Base-by-base conservation (phyloP, 2,113 vertebrate genomes). In the Gambusia holbrooki region DNA sequence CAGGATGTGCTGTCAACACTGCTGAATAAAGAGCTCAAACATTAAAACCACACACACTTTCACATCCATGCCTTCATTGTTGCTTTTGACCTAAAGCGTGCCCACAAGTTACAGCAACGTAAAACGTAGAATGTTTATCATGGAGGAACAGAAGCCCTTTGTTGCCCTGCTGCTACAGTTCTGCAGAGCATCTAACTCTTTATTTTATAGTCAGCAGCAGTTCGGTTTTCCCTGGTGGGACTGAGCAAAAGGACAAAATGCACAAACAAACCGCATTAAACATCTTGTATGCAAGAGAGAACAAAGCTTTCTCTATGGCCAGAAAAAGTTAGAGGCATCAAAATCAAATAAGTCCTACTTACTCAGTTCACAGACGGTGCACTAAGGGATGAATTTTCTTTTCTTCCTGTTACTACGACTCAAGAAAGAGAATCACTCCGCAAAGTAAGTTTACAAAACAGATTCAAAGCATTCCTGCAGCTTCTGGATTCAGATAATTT, bases 271-370 rank as follows among this genome's bases (percentile, higher is more conserved):
- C 68, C 22, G 11, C 29, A n/a, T 48, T 66, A 2, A 81, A 79
- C 86, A 87, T 86, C 85, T 54, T 8, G 19, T 35, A 28, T 66
- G 42, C 45, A 65, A 19, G 65, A n/a, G 19, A 70, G 58, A 88
- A 60, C 74, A 63, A 35, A 64, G n/a, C 77, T 51, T 62, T 6
- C 29, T 76, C 81, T 70, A 70, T 71, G 80, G 76, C 32, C 29
- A 3, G 68, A 27, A 61, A 67, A 60, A 66, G 35, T 72, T 84
- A 83, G 87, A 85, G 58, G 35, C 73, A 73, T 85, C 79, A 73
- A 67, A 73, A 79, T 88, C 77, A 86, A 71, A 80, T 83, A 69
- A 80, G 87, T 80, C 27, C 45, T 60, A 86, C 93, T 93, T 82
- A 94, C 93, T 90, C 68, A 51, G 76, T 83, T 79, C 82, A 86